phyloP scores from a whole-genome alignment of 2,113 vertebrate genomes.

The Sorex fumeus region DNA sequence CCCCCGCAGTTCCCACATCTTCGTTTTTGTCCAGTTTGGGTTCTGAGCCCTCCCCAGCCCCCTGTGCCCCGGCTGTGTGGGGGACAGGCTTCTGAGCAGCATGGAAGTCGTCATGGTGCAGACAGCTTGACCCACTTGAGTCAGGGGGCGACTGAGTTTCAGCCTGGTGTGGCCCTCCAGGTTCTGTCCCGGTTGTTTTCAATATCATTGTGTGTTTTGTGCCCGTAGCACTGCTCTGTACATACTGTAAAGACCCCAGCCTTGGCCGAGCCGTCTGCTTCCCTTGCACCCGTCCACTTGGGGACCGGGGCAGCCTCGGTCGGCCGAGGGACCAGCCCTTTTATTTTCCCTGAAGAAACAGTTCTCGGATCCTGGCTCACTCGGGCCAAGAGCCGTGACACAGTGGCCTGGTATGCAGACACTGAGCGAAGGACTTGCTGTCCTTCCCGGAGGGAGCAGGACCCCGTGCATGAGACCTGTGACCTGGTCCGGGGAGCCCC shows the following conservation, averaged over 20 bases:
- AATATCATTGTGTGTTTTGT: conserved; percentile 80
- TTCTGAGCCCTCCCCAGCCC: not conserved
- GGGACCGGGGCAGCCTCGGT: conserved; percentile 64
- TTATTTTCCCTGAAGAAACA: not conserved
- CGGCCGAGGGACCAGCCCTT: conserved; percentile 65
- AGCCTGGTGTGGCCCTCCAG: conserved; percentile 56
- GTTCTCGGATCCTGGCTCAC: too few relatives aligned
- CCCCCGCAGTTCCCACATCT: conserved; percentile 13
- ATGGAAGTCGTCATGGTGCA: not conserved
- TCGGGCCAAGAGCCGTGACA: too few relatives aligned
- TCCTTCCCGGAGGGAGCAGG: not conserved
- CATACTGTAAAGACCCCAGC: conserved; percentile 95
- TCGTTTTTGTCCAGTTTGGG: conserved; percentile 63
- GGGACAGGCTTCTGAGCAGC: conserved; percentile 6
- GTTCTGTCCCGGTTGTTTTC: conserved; percentile 76
- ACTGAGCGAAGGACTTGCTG: not conserved
- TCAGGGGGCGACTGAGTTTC: conserved; percentile 26
- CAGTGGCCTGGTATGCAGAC: too few relatives aligned
- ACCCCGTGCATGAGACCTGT: not conserved
- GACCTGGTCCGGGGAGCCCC: not conserved
- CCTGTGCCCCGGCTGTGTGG: conserved; percentile 10
- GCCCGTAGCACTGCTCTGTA: conserved; percentile 90
- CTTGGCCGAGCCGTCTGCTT: conserved; percentile 41
- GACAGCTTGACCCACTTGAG: not conserved
- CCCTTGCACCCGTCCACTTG: conserved; percentile 46